Evolutionary conservation across 1,140 invertebrate genomes (phyloP), one percentile per base, ranked within the genome.

Genomic region (Saccostrea echinata): DNA sequence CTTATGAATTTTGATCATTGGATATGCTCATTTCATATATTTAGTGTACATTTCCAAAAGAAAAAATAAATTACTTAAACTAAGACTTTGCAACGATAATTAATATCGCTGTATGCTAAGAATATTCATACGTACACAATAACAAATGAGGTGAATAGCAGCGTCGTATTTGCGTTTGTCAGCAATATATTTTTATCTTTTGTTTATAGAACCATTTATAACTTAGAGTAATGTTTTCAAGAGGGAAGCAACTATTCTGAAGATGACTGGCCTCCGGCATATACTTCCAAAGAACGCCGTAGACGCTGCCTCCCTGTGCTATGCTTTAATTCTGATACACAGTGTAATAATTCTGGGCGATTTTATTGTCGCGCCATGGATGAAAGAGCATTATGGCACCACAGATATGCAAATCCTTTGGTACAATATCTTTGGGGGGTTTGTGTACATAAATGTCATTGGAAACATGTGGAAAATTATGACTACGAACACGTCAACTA

Each of bases 381-480:
- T 89, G 85, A 84, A 61, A 61, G 85, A 89, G 13, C 68, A 51
- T n/a, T 84, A 89, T 57, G 80, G 71, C 16, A 53, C 85, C 18
- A 84, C 84, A 57, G 13, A 81, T 1, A 16, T 51, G 24, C 84
- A 89, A 52, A 89, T 86, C 80, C 91, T 86, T 71, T 86, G 89
- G 43, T 91, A 92, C 84, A 86, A 91, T 24, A 21, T 90, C 0
- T 84, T 86, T 55, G 91, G 86, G n/a, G 13, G 87, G 6, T 92
- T 91, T 83, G 85, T 92, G 8, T 92, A 92, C 81, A 16, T 89
- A 13, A 92, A 92, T 61, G 86, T 91, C 9, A 88, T 92, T 61
- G 82, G 88, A 13, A 92, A 91, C 76, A 71, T 93, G 13, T 90
- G 87, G 71, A 91, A 89, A 84, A 85, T 92, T 18, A 89, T 91